Conservation (phyloP, 1,140 invertebrate species). For the Leptoteleia sp. region DNA sequence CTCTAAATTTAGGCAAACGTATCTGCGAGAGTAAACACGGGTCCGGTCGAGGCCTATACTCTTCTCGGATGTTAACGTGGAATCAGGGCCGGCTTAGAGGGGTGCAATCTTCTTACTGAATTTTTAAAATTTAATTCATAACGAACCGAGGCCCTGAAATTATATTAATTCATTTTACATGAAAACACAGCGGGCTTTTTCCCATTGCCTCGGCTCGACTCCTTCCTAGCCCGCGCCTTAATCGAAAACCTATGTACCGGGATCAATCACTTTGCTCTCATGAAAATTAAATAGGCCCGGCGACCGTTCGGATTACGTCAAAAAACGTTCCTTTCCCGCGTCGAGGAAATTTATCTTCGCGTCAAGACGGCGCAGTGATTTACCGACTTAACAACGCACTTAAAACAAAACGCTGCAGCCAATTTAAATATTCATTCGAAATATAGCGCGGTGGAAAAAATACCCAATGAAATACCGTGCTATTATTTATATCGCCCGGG, state of each 20-base stretch:
- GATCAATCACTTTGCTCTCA: constrained; percentile 28
- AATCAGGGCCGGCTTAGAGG: constrained; percentile 50
- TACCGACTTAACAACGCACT: constrained; percentile 29
- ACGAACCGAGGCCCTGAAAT: constrained; percentile 12
- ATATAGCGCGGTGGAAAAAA: constrained; percentile 4
- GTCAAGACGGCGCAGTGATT: constrained; percentile 21
- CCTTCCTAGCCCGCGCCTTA: constrained; percentile 7
- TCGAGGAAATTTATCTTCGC: constrained; percentile 23
- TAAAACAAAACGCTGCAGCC: constrained; percentile 17
- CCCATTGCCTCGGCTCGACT: neutral
- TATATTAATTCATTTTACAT: constrained; percentile 31
- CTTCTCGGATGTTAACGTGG: constrained; percentile 47
- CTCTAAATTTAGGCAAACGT: constrained; percentile 43
- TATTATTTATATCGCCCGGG: neutral
- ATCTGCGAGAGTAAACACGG: constrained; percentile 33
- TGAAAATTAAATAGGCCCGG: constrained; percentile 38
- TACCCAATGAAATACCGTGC: constrained; percentile 5
- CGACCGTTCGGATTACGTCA: constrained; percentile 31
- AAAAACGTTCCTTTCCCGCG: constrained; percentile 28
- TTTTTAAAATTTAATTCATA: constrained; percentile 45
- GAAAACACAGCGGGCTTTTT: constrained; percentile 12
- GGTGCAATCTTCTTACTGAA: constrained; percentile 40
- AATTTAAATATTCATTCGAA: constrained; percentile 22
- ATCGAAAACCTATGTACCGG: constrained; percentile 33
- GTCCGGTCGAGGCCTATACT: constrained; percentile 44